Base-by-base conservation (phyloP, 2,888 invertebrate species). In the Pristionchus mayeri region DNA sequence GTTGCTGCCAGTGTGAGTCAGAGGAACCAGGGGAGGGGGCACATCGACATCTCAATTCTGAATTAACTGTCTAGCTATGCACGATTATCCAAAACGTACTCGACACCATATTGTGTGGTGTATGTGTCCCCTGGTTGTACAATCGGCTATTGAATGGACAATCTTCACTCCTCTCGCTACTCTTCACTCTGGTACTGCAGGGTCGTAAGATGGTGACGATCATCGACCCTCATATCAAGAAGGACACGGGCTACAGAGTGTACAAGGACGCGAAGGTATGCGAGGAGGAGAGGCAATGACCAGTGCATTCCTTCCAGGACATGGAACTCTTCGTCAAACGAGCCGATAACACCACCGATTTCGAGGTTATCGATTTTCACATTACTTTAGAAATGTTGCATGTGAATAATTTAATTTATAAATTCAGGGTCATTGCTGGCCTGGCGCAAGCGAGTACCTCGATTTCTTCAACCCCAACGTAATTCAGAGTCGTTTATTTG, bases 171-270 rank as follows among this genome's bases (percentile, higher is more conserved):
- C 44, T n/a, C n/a, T n/a, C n/a, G 44, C 44, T 9, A 44, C 44
- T 13, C 13, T 9, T 44, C 13, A 44, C 6, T 44, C 13, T 44
- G 44, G 7, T 44, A 24, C n/a, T 85, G 34, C 52, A 96, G 85
- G 98, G 98, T 0, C 95, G 99, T 30, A 97, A 97, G 93, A 94
- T 99, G 94, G 96, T 98, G 0, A 95, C 96, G 0, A 98, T 99
- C 92, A 96, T 99, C 57, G 99, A 99, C 94, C 99, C 99, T 0
- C 99, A 99, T 93, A 96, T 98, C 90, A 99, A 99, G 94, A 94
- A 97, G 0, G 98, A 99, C 90, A 94, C 95, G 0, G 95, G 95
- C 3, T 99, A 98, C 94, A 96, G 96, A 21, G 90, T 98, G 83
- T 97, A 98, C 92, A 96, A 96, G 85, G 98, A 98, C 89, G 96